phyloP scores from a whole-genome alignment of 2,888 invertebrate genomes.

The Patella depressa region DNA sequence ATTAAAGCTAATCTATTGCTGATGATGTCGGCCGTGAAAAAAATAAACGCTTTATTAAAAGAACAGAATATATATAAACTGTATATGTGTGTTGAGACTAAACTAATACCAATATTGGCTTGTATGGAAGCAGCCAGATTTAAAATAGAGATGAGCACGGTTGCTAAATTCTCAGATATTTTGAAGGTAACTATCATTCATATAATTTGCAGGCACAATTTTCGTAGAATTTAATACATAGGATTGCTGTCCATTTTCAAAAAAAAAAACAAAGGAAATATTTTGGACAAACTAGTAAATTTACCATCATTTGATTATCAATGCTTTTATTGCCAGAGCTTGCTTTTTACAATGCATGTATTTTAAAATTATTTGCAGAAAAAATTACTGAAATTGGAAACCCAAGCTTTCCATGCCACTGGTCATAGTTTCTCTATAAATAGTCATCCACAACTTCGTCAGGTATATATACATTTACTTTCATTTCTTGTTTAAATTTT shows the following conservation, averaged over 20 bases:
- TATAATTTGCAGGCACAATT: not conserved
- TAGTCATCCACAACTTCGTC: conserved; percentile 62
- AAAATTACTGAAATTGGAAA: conserved; percentile 50
- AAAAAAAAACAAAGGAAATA: too few relatives aligned
- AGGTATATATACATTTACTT: conserved; percentile 42
- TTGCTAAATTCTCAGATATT: conserved; percentile 52
- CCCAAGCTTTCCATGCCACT: conserved; percentile 49
- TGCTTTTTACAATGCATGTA: not conserved
- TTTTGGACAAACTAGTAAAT: too few relatives aligned
- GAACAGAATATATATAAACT: conserved; percentile 49
- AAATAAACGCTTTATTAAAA: conserved; percentile 42
- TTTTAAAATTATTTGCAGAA: conserved; percentile 39
- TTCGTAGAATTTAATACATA: too few relatives aligned
- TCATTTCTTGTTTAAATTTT: not conserved
- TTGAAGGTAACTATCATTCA: conserved; percentile 50
- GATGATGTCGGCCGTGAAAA: conserved; percentile 33
- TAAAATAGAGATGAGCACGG: conserved; percentile 47
- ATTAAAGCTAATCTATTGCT: conserved; percentile 34
- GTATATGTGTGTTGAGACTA: conserved; percentile 56
- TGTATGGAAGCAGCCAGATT: conserved; percentile 57
- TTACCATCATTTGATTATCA: too few relatives aligned
- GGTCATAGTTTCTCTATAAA: conserved; percentile 56
- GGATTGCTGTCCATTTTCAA: too few relatives aligned
- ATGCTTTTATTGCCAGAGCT: too few relatives aligned
- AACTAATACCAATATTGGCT: conserved; percentile 56